These are phyloP conservation scores for Paratrypauchen microcephalus DNA, from an alignment of 2,797 vertebrate species.

Conservation along the genomic window DNA sequence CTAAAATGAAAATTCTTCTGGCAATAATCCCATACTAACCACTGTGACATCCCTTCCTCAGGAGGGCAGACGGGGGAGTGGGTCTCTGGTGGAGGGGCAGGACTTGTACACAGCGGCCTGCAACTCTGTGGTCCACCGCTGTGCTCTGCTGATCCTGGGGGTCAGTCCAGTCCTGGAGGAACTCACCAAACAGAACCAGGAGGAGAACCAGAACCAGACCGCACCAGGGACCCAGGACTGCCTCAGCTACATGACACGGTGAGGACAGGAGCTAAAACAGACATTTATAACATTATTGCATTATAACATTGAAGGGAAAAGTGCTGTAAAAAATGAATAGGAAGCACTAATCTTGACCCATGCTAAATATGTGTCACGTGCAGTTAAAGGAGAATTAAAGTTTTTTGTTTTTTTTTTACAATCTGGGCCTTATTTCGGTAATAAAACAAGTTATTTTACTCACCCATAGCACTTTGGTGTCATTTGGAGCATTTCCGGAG, in stretches of 20 bases:
- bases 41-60: background rate
- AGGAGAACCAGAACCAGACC: constrained; percentile 79
- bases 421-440: too few relatives aligned
- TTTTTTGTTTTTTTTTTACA: too few relatives aligned
- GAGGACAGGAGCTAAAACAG: constrained; percentile 18
- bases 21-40: too few relatives aligned
- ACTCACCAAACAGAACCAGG: constrained; percentile 80
- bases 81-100: constrained; percentile 87
- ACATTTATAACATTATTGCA: too few relatives aligned
- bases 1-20: too few relatives aligned
- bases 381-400: too few relatives aligned
- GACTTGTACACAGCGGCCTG: constrained; percentile 96
- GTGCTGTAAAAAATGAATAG: background rate
- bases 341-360: background rate
- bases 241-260: constrained; percentile 93
- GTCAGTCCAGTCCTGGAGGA: constrained; percentile 89
- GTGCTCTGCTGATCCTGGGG: constrained; percentile 89
- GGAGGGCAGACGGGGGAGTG: constrained; percentile 85
- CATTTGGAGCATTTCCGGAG: too few relatives aligned
- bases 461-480: too few relatives aligned
- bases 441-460: too few relatives aligned
- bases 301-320: background rate
- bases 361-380: too few relatives aligned
- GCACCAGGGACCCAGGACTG: constrained; percentile 79
- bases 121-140: constrained; percentile 96